phyloP scores from a whole-genome alignment of 2,113 vertebrate species.

The Nothobranchius kuhntae region DNA sequence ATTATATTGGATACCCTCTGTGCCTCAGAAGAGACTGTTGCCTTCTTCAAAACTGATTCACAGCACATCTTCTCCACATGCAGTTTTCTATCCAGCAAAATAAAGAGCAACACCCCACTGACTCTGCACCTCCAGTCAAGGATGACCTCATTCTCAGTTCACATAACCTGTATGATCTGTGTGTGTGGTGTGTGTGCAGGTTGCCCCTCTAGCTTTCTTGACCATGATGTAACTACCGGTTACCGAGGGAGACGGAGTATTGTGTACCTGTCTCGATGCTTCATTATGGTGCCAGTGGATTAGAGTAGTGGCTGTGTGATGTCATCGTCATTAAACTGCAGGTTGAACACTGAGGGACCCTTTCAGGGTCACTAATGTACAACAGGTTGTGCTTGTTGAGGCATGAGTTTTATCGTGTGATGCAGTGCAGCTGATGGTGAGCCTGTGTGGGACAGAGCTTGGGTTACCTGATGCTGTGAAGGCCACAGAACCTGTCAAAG shows the following conservation, averaged over 20 bases:
- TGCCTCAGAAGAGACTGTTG: background rate
- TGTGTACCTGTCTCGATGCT: conserved; percentile 26
- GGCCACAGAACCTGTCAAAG: conserved; percentile 5
- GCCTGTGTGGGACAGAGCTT: conserved; percentile 8
- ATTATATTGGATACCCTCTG: background rate
- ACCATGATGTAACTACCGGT: conserved; percentile 28
- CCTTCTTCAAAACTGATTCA: conserved; percentile 5
- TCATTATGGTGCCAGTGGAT: conserved; percentile 30
- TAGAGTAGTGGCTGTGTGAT: conserved; percentile 33
- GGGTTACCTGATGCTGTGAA: background rate
- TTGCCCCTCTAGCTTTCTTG: conserved; percentile 24
- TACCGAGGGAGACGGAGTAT: conserved; percentile 16
- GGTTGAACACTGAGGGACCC: conserved; percentile 18
- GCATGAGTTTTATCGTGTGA: conserved; percentile 19
- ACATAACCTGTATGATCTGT: conserved; percentile 38
- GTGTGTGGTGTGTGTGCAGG: conserved; percentile 19
- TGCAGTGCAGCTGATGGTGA: conserved; percentile 1
- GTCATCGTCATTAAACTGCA: conserved; percentile 42
- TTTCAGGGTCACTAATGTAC: conserved; percentile 19
- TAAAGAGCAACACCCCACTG: conserved; percentile 26
- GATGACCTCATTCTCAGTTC: conserved; percentile 32
- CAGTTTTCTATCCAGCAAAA: conserved; percentile 24
- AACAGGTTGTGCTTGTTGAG: conserved; percentile 10
- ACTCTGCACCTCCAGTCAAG: conserved; percentile 25
- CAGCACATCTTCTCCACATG: conserved; percentile 1